A percentile compares a stretch with the other conserved stretches of the same genome.
These are phyloP conservation scores for Phocides pigmalion DNA, from an alignment of 1,140 invertebrate species.

Conservation along the genomic window DNA sequence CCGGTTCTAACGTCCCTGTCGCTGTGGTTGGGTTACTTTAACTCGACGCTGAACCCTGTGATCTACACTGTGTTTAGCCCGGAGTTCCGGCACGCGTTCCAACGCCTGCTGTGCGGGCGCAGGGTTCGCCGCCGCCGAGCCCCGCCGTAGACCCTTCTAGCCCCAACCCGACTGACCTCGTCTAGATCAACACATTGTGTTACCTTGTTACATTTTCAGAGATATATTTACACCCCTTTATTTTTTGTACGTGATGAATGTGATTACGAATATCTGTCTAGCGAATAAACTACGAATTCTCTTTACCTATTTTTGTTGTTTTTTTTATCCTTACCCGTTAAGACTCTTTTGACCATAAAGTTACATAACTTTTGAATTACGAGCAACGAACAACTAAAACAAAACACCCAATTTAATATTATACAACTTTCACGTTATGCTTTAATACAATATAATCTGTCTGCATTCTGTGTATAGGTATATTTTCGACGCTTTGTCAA, in stretches of 20 bases:
- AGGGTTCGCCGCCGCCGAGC: constrained; percentile 80
- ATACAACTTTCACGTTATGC: no score
- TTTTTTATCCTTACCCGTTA: constrained; percentile 16
- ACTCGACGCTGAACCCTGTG: constrained; percentile 94
- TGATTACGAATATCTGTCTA: constrained; percentile 73
- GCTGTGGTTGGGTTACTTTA: constrained; percentile 94
- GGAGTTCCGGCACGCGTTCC: constrained; percentile 94
- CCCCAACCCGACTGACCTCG: constrained; percentile 71
- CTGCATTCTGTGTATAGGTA: neutral
- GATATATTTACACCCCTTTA: constrained; percentile 83
- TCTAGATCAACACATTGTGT: constrained; percentile 74
- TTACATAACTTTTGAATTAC: no score
- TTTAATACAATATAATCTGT: neutral
- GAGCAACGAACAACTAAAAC: no score
- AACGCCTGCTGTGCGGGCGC: constrained; percentile 89
- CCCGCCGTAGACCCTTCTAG: constrained; percentile 56
- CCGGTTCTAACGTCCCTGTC: constrained; percentile 88
- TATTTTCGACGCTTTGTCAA: neutral
- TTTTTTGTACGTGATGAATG: constrained; percentile 81
- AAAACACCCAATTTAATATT: no score
- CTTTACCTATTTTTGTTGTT: constrained; percentile 52
- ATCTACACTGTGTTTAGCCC: constrained; percentile 96
- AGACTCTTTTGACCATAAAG: neutral
- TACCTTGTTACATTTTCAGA: constrained; percentile 83
- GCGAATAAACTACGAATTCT: constrained; percentile 67